Base-by-base conservation (phyloP, 2,113 vertebrate genomes). In the Myotis yumanensis region DNA sequence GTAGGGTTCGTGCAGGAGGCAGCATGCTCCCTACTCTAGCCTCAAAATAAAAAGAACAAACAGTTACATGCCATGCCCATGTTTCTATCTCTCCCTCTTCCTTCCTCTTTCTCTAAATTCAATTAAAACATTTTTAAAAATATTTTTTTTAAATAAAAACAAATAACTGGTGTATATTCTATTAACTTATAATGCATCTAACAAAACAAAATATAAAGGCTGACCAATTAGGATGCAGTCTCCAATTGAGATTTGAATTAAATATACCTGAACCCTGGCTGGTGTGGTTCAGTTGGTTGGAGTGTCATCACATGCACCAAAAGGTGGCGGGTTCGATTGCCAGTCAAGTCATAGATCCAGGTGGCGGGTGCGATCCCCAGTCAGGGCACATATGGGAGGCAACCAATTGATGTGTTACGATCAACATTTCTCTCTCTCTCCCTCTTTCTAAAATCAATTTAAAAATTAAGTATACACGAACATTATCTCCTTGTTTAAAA, bases 41-140 rank as follows among this genome's bases (percentile, higher is more conserved):
- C 80, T 86, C 40, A 93, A 96, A 95, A 95, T 59, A 95, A 96
- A 95, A 9, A 96, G 43, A 94, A 83, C 16, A 84, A 77, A 86
- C 20, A 80, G 43, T 40, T 40, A 12, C 9, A 35, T 46, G 5
- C 22, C 40, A 22, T 77, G 64, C 37, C 71, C n/a, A 76, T 96
- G 11, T 88, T 92, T 83, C 59, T 28, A 28, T 62, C 59, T 62
- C 57, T 59, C 25, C 57, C 10, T 25, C 57, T 59, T 9, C 57
- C 57, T 57, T 57, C 8, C 20, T 57, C 54, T 57, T 16, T 51
- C 54, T 57, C 22, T 59, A 23, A 59, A 59, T 59, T 59, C 57
- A 59, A 59, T 59, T 4, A 62, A 62, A 62, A 62, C 23, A 62
- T 62, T 62, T 62, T 59, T 28, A 11, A 59, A 59, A 59, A 59